Percentiles rank a stretch among this genome's conserved stretches.
These are phyloP conservation scores for Aurelia aurita DNA, from an alignment of 30 jellyfish, hydroid and myxozoan species.

Conservation along the genomic window DNA sequence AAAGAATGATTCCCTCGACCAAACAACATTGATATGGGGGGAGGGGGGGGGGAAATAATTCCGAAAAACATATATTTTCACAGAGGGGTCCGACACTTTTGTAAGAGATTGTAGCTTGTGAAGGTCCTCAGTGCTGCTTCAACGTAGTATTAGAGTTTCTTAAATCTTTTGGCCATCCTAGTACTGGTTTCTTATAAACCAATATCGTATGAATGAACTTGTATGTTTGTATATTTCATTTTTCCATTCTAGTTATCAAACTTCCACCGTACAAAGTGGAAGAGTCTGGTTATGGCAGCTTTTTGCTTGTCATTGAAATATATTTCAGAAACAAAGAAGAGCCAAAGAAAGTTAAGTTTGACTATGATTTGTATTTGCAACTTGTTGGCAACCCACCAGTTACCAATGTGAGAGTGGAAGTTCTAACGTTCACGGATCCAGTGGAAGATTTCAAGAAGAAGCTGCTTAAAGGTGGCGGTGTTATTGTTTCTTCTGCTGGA, in stretches of 20 bases:
- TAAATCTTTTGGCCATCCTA: too few species aligned
- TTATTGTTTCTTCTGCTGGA: slow-evolving; percentile 72
- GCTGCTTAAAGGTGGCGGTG: slow-evolving; percentile 95
- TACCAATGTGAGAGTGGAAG: slow-evolving; percentile 90
- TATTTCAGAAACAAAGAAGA: slow-evolving; percentile 95
- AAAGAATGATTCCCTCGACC: too few species aligned
- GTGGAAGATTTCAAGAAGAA: slow-evolving; percentile 92
- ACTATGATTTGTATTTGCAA: slow-evolving; percentile 86
- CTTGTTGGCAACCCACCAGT: slow-evolving; percentile 97
- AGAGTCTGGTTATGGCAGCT: slow-evolving; percentile 98
- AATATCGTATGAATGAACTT: too few species aligned
- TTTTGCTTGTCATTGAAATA: slow-evolving; percentile 83
- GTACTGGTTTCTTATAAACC: too few species aligned
- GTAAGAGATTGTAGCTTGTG: too few species aligned
- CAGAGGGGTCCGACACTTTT: too few species aligned
- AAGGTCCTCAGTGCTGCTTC: too few species aligned
- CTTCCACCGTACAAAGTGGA: slow-evolving; percentile 98
- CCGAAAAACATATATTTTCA: too few species aligned
- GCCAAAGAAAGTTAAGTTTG: slow-evolving; percentile 90
- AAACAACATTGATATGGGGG: too few species aligned
- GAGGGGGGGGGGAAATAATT: too few species aligned
- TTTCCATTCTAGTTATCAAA: slow-evolving; percentile 77
- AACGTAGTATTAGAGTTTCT: too few species aligned
- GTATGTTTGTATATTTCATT: too few species aligned
- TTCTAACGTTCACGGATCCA: slow-evolving; percentile 86